Conservation (phyloP, 2,797 vertebrate genomes). For the Sebastes paucispinis region DNA sequence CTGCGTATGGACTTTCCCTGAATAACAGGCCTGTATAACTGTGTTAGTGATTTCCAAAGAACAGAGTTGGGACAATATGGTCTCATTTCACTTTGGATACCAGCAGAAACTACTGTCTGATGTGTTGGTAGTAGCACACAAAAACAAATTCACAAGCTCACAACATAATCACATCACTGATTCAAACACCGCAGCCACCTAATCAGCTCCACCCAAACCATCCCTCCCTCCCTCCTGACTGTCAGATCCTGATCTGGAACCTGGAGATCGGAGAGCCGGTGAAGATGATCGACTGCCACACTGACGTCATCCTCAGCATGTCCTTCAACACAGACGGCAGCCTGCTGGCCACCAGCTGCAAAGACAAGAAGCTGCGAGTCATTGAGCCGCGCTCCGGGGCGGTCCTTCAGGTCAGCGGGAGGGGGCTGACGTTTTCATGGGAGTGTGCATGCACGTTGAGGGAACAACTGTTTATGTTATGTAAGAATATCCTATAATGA, state of each 20-base stretch:
- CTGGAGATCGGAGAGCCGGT: slow-evolving; percentile 95
- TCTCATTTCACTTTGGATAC: neutral
- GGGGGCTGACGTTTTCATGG: neutral
- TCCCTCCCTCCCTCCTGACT: neutral
- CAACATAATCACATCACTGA: neutral
- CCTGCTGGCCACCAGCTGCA: slow-evolving; percentile 94
- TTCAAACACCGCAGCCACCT: neutral
- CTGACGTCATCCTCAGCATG: slow-evolving; percentile 95
- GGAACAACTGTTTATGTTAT: neutral
- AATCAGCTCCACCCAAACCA: slow-evolving; percentile 11
- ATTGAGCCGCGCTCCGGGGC: slow-evolving; percentile 94
- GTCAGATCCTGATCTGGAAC: slow-evolving; percentile 98
- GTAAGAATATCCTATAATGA: neutral
- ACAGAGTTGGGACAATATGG: neutral
- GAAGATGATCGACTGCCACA: slow-evolving; percentile 99
- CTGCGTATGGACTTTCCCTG: neutral
- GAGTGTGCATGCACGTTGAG: neutral
- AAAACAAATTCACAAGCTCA: neutral
- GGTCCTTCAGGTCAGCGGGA: slow-evolving; percentile 89
- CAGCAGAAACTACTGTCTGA: neutral
- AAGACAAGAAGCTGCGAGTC: slow-evolving; percentile 94
- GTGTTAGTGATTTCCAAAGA: neutral
- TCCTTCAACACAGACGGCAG: slow-evolving; percentile 97
- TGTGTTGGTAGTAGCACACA: neutral
- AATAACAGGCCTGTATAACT: neutral